Conservation (phyloP, 2,797 vertebrate species). For the Alosa sapidissima region DNA sequence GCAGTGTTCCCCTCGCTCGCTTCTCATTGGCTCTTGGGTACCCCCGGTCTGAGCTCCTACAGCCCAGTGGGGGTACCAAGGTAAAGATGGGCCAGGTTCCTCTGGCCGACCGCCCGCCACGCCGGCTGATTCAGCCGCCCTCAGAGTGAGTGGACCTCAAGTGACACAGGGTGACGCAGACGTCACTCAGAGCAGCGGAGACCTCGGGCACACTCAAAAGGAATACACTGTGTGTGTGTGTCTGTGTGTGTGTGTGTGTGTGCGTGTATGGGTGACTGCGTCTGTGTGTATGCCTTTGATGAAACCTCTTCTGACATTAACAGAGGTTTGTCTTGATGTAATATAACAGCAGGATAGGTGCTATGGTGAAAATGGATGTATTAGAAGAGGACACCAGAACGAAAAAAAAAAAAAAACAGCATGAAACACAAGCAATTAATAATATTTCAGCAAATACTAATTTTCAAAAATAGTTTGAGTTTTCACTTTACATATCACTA, state of each 20-base stretch:
- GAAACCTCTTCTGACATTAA: background rate
- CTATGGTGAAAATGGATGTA: background rate
- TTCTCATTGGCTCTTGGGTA: background rate
- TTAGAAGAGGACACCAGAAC: background rate
- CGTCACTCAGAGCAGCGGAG: background rate
- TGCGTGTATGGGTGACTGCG: background rate
- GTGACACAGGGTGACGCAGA: conserved; percentile 1
- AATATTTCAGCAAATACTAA: too few species aligned
- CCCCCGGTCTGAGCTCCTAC: background rate
- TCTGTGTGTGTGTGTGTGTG: background rate
- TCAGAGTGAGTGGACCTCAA: background rate
- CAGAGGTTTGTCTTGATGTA: conserved; percentile 1
- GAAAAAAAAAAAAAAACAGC: background rate
- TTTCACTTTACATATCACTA: background rate
- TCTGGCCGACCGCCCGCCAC: background rate
- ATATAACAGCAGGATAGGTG: background rate
- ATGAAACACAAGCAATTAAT: too few species aligned
- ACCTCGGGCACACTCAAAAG: background rate
- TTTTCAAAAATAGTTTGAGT: too few species aligned
- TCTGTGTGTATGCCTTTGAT: conserved; percentile 8
- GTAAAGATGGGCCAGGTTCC: background rate
- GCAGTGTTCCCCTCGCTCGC: background rate
- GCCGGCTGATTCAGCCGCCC: background rate
- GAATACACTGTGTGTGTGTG: background rate
- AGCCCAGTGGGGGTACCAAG: background rate